A percentile compares a stretch with the other conserved stretches of the same genome.
Evolutionary conservation across 2,113 vertebrate genomes (phyloP).

Genomic region (Daphoenositta chrysoptera): DNA sequence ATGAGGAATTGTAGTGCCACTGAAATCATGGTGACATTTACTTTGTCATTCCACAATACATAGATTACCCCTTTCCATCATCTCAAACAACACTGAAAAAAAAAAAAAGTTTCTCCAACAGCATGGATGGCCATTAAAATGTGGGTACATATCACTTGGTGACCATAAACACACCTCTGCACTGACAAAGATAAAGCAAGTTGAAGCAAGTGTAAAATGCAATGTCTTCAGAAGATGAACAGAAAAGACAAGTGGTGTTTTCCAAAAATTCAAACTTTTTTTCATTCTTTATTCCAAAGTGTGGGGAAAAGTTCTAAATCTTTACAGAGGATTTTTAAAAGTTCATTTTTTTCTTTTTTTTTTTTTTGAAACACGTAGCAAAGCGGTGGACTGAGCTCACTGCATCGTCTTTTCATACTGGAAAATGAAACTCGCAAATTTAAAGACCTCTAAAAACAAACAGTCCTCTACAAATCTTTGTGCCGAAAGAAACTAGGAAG

Average conservation of each 20-base stretch:
- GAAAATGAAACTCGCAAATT: neutral
- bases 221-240: accelerated
- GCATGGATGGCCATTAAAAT: neutral
- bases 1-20: neutral
- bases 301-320: accelerated
- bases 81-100: neutral
- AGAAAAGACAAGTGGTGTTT: neutral
- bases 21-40: neutral
- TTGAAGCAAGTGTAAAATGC: neutral
- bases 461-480: neutral
- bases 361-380: neutral
- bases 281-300: neutral
- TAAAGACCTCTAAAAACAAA: neutral
- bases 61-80: neutral
- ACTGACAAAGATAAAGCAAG: neutral
- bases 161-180: neutral
- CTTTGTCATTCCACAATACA: neutral
- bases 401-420: neutral
- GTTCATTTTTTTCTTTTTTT: accelerated
- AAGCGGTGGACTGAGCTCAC: neutral
- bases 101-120: neutral
- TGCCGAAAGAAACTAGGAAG: slow-evolving; percentile 2
- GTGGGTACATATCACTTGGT: neutral
- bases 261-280: neutral
- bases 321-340: neutral